Evolutionary conservation across 2,888 invertebrate species (phyloP).

Genomic region (Cryptocheilus praepositus): DNA sequence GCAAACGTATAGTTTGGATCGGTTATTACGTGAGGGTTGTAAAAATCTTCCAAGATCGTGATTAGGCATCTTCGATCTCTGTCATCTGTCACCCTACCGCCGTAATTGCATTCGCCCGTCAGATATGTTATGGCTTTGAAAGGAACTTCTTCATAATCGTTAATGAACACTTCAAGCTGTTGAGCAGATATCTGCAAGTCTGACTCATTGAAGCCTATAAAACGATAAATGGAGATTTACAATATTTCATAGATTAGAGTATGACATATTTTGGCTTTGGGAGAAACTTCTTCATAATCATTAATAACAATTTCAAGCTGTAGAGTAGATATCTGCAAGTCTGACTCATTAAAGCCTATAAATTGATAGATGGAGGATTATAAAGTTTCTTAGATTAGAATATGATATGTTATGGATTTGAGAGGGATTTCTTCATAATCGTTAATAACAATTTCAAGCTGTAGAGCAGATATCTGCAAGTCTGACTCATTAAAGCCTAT

Average conservation of each 20-base stretch:
- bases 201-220: too few species aligned
- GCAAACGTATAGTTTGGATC: slow-evolving; percentile 81
- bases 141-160: slow-evolving; percentile 76
- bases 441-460: slow-evolving; percentile 78
- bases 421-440: slow-evolving; percentile 76
- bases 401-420: too few species aligned
- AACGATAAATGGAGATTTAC: too few species aligned
- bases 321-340: too few species aligned
- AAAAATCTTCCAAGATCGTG: slow-evolving; percentile 85
- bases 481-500: slow-evolving; percentile 82
- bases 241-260: too few species aligned
- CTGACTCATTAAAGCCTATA: too few species aligned
- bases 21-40: slow-evolving; percentile 81
- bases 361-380: too few species aligned
- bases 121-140: slow-evolving; percentile 78
- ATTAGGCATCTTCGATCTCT: slow-evolving; percentile 88
- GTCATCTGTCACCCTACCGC: slow-evolving; percentile 90
- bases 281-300: too few species aligned
- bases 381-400: too few species aligned
- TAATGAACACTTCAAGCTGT: slow-evolving; percentile 78
- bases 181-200: too few species aligned
- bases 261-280: too few species aligned
- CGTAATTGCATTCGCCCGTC: slow-evolving; percentile 88
- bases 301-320: too few species aligned
- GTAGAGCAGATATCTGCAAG: slow-evolving; percentile 78